A percentile compares a stretch with the other conserved stretches of the same genome.
phyloP scores from a whole-genome alignment of 2,888 invertebrate genomes.

The Agrochola litura region DNA sequence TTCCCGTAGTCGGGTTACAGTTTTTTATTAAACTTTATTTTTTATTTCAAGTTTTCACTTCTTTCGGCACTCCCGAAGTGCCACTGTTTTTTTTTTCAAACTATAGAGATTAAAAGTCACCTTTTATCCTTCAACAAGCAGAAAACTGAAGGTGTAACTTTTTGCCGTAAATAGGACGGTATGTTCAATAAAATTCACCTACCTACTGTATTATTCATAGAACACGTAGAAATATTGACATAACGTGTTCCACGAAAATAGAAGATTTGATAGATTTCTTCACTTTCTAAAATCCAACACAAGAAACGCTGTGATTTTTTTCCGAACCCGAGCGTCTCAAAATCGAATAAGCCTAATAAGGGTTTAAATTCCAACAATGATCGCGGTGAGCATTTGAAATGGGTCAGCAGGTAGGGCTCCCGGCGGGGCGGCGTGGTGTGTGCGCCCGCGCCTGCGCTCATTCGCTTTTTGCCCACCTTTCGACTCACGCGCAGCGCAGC shows the following conservation, averaged over 20 bases:
- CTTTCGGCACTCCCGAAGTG: no score
- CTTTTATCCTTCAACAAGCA: no score
- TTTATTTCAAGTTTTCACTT: no score
- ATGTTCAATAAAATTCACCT: not conserved
- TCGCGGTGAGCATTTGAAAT: conserved; percentile 78
- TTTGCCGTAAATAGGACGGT: no score
- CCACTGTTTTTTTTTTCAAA: no score
- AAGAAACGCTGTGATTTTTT: conserved; percentile 23
- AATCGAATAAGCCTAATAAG: conserved; percentile 51
- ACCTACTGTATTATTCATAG: not conserved
- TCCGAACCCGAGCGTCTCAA: conserved; percentile 8
- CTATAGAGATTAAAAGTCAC: no score
- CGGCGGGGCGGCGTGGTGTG: conserved; percentile 62
- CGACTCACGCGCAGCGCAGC: conserved; percentile 89
- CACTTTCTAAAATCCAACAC: conserved; percentile 15
- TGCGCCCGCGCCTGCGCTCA: conserved; percentile 79
- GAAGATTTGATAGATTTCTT: not conserved
- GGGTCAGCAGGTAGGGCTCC: conserved; percentile 86
- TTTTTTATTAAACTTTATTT: no score
- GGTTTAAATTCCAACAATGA: conserved; percentile 72
- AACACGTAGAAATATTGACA: not conserved
- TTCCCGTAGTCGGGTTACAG: no score
- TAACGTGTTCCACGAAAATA: not conserved
- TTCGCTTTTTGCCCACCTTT: conserved; percentile 90
- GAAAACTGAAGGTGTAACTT: no score